A percentile compares a stretch with the other conserved stretches of the same genome.
Conservation (phyloP, 2,113 vertebrate genomes). For the Podocnemis expansa region DNA sequence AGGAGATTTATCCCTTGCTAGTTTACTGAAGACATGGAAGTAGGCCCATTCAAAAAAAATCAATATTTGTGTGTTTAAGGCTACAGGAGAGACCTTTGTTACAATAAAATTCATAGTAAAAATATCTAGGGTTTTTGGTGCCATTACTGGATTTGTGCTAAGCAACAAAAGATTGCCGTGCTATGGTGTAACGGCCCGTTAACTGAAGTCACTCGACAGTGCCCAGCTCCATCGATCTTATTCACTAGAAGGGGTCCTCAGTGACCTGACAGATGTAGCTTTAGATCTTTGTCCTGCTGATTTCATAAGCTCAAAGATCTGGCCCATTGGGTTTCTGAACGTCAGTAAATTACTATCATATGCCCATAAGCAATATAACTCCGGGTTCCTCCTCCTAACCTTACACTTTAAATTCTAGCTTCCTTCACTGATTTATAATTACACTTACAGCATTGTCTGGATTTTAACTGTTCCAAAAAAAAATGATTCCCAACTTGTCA, state of each 20-base stretch:
- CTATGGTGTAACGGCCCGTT: background rate
- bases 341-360: background rate
- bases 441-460: rapidly evolving
- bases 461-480: background rate
- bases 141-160: background rate
- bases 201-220: background rate
- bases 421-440: background rate
- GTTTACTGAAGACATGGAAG: background rate
- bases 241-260: rapidly evolving
- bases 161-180: background rate
- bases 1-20: background rate
- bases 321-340: background rate
- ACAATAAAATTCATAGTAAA: background rate
- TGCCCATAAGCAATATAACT: background rate
- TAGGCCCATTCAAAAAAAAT: background rate
- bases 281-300: background rate
- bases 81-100: no score
- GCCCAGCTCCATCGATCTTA: background rate
- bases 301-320: background rate
- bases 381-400: background rate
- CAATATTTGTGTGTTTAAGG: background rate
- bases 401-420: background rate
- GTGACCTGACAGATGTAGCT: background rate
- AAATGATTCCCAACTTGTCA: background rate
- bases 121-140: background rate